A percentile compares a stretch with the other conserved stretches of the same genome.
These are phyloP conservation scores for Manacus vitellinus DNA, from an alignment of 2,113 vertebrate genomes.

Conservation along the genomic window DNA sequence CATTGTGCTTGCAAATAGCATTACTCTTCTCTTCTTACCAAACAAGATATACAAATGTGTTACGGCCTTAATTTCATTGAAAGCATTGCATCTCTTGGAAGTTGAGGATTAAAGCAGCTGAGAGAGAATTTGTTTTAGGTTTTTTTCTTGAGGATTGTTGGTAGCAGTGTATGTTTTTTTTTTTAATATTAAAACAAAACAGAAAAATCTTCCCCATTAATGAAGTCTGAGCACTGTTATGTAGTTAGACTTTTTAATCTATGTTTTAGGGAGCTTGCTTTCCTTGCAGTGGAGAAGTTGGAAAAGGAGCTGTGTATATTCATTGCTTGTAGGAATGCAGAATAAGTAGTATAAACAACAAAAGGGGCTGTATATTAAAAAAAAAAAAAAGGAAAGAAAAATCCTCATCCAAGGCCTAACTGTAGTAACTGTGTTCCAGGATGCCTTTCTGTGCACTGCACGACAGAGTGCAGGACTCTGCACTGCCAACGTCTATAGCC, in stretches of 20 bases:
- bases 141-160: not conserved
- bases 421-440: not conserved
- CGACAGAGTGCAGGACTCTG: not conserved
- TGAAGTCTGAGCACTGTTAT: not conserved
- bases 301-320: not conserved
- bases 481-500: fast-evolving
- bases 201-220: not conserved
- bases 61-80: not conserved
- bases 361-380: not conserved
- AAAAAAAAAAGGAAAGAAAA: not conserved
- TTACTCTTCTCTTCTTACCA: not conserved
- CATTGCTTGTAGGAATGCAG: not conserved
- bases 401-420: not conserved
- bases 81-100: not conserved
- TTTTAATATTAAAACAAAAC: not conserved
- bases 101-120: not conserved
- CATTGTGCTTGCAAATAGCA: not conserved
- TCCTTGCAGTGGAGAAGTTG: not conserved
- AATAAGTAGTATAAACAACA: not conserved
- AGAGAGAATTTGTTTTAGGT: not conserved
- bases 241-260: not conserved
- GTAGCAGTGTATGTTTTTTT: not conserved
- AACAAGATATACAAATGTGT: not conserved
- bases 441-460: not conserved
- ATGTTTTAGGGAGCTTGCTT: not conserved